Evolutionary conservation across 2,113 vertebrate genomes (phyloP).

Genomic region (Mionectes macconnelli): DNA sequence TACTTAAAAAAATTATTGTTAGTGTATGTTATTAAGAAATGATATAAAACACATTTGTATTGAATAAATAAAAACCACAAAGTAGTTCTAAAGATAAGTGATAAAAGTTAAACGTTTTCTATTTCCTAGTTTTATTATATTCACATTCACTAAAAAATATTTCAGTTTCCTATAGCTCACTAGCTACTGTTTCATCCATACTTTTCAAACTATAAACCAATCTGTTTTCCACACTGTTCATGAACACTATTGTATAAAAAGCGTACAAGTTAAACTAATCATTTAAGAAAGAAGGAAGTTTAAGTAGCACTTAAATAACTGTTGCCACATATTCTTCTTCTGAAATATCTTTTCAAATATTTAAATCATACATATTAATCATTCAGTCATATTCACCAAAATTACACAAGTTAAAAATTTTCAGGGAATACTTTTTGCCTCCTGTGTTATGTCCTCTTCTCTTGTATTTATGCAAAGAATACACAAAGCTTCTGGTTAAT

Average conservation of each 20-base stretch:
- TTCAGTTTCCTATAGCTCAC: not conserved
- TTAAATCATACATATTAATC: not conserved
- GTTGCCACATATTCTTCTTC: not conserved
- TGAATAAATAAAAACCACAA: not conserved
- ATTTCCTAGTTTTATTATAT: not conserved
- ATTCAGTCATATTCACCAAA: not conserved
- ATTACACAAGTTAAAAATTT: not conserved
- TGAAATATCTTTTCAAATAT: not conserved
- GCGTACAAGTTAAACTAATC: not conserved
- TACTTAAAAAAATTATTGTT: not conserved
- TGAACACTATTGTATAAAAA: not conserved
- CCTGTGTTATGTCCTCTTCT: not conserved
- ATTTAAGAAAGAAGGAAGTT: not conserved
- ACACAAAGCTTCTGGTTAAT: not conserved
- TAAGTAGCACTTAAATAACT: not conserved
- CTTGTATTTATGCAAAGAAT: not conserved
- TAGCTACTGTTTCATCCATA: not conserved
- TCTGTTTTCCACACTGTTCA: not conserved
- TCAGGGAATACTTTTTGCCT: not conserved
- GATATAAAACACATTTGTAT: not conserved
- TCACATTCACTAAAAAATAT: not conserved
- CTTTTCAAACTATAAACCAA: not conserved
- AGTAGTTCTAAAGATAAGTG: not conserved
- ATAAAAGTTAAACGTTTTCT: not conserved
- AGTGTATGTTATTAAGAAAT: not conserved